Percentiles rank a stretch among this genome's conserved stretches.
phyloP scores from a whole-genome alignment of 2,888 invertebrate genomes.

The Synergus laeviventris region DNA sequence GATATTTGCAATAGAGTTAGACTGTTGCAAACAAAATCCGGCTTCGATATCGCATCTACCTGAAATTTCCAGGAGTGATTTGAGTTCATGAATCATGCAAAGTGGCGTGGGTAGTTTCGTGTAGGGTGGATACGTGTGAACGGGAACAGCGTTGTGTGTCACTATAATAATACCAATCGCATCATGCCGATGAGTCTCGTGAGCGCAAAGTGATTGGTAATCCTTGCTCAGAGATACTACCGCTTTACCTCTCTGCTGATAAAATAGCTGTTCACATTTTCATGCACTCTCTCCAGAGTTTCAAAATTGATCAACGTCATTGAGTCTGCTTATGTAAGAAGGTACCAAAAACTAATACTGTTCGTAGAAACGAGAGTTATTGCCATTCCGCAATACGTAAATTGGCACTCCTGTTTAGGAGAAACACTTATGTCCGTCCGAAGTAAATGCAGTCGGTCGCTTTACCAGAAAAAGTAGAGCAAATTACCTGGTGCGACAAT shows the following conservation, averaged over 20 bases:
- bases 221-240: conserved; percentile 48
- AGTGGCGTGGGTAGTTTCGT: conserved; percentile 49
- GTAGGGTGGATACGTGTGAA: conserved; percentile 43
- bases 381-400: neutral
- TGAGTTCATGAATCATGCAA: conserved; percentile 45
- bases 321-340: neutral
- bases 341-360: neutral
- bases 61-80: conserved; percentile 1
- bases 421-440: conserved; percentile 47
- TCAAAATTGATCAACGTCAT: no score
- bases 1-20: neutral
- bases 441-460: conserved; percentile 43
- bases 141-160: conserved; percentile 51
- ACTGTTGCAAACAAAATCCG: neutral
- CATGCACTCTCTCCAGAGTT: neutral
- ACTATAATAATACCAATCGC: conserved; percentile 51
- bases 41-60: neutral
- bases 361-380: neutral
- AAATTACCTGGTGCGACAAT: conserved; percentile 65
- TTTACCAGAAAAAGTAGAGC: conserved; percentile 62
- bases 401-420: conserved; percentile 55
- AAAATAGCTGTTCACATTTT: neutral
- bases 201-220: conserved; percentile 41
- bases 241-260: conserved; percentile 35
- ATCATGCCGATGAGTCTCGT: conserved; percentile 49